A percentile compares a stretch with the other conserved stretches of the same genome.
Evolutionary conservation across 2,888 invertebrate genomes (phyloP).

Genomic region (Dasypogon diadema): DNA sequence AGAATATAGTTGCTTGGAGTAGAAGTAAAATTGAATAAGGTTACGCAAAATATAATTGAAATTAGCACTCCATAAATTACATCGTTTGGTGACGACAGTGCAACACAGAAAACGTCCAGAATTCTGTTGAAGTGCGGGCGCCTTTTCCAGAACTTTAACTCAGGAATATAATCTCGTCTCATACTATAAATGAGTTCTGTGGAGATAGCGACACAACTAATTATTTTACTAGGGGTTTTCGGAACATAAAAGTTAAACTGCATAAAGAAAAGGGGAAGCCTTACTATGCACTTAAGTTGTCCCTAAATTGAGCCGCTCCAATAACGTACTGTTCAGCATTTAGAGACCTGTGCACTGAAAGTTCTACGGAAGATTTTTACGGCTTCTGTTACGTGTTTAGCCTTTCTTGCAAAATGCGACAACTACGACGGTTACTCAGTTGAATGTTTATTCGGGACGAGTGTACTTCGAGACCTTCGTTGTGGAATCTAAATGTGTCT

Average conservation of each 20-base stretch:
- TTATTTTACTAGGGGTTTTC: too few relatives aligned
- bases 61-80: too few relatives aligned
- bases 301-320: not conserved
- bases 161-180: too few relatives aligned
- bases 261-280: slow-evolving; percentile 4
- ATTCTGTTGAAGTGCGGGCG: too few relatives aligned
- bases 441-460: slow-evolving; percentile 25
- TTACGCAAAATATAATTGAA: too few relatives aligned
- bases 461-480: slow-evolving; percentile 4
- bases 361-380: not conserved
- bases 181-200: too few relatives aligned
- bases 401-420: not conserved
- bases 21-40: too few relatives aligned
- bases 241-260: not conserved
- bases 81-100: too few relatives aligned
- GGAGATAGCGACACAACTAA: too few relatives aligned
- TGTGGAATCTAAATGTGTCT: not conserved
- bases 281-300: not conserved
- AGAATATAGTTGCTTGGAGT: too few relatives aligned
- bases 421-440: not conserved
- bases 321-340: slow-evolving; percentile 17
- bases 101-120: too few relatives aligned
- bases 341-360: slow-evolving; percentile 7
- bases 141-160: too few relatives aligned
- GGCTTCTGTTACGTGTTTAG: slow-evolving; percentile 7